phyloP scores from a whole-genome alignment of 2,113 vertebrate species.

The Neofelis nebulosa region DNA sequence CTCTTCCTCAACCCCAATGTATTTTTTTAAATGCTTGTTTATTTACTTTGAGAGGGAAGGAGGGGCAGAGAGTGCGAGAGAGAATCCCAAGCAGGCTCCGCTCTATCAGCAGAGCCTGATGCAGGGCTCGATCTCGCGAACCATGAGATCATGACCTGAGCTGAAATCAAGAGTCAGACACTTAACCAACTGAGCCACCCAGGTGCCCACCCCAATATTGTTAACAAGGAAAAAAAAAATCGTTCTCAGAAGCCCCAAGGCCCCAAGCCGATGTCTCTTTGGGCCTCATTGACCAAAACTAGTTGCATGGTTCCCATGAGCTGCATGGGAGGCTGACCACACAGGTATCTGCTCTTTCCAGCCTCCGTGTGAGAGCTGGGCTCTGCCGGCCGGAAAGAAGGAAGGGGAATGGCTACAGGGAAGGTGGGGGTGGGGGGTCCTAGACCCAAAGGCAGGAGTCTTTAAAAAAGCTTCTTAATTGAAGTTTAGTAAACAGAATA shows the following conservation, averaged over 20 bases:
- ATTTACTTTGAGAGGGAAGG: too few species aligned
- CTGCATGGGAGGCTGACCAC: background rate
- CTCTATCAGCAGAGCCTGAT: too few species aligned
- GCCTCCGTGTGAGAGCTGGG: background rate
- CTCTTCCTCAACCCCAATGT: background rate
- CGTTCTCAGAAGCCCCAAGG: background rate
- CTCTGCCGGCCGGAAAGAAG: background rate
- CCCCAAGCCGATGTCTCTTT: background rate
- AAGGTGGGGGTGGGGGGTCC: background rate
- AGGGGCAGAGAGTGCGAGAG: too few species aligned
- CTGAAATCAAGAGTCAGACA: too few species aligned
- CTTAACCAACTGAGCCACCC: too few species aligned
- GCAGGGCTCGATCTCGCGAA: too few species aligned
- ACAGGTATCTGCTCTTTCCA: background rate
- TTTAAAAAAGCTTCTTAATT: background rate
- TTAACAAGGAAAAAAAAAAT: background rate
- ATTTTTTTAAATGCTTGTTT: background rate
- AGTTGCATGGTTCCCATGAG: background rate
- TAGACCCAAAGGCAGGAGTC: background rate
- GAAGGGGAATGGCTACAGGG: background rate
- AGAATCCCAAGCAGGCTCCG: too few species aligned
- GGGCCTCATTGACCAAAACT: background rate
- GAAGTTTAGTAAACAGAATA: background rate
- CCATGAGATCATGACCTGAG: too few species aligned
- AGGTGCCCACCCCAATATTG: background rate